Conservation (phyloP, 2,113 vertebrate species). For the Miniopterus natalensis region DNA sequence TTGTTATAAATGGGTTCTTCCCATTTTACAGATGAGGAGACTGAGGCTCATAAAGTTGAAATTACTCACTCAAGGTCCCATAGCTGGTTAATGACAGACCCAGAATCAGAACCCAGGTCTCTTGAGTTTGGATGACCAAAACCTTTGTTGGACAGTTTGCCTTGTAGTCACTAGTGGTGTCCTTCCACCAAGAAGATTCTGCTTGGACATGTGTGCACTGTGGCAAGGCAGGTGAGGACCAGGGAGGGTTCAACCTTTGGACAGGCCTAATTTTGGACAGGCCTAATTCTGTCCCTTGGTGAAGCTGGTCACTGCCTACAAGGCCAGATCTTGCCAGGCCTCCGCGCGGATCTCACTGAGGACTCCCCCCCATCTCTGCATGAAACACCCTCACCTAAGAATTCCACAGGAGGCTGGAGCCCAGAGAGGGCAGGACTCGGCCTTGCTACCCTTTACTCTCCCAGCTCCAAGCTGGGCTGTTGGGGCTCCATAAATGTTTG, state of each 20-base stretch:
- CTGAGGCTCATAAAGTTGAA: not conserved
- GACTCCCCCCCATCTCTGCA: not conserved
- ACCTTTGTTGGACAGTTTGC: not conserved
- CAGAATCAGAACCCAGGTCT: not conserved
- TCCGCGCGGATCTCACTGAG: not conserved
- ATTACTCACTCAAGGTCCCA: not conserved
- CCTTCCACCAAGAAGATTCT: not conserved
- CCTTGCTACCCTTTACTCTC: too few relatives aligned
- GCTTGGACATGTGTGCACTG: not conserved
- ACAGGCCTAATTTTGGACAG: not conserved
- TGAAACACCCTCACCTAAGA: not conserved
- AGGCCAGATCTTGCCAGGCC: not conserved
- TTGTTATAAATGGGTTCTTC: not conserved
- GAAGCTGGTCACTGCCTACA: not conserved
- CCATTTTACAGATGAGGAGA: not conserved
- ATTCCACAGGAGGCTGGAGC: not conserved
- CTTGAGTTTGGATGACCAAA: not conserved
- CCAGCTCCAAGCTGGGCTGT: not conserved
- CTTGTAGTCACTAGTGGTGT: not conserved
- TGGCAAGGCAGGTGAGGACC: not conserved
- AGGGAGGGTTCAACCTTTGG: not conserved
- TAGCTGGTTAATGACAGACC: not conserved
- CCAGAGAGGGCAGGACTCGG: not conserved
- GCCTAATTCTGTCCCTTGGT: not conserved
- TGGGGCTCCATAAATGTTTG: not conserved